A percentile compares a stretch with the other conserved stretches of the same genome.
Evolutionary conservation across 2,888 invertebrate species (phyloP).

Genomic region (Cyaniris semiargus): DNA sequence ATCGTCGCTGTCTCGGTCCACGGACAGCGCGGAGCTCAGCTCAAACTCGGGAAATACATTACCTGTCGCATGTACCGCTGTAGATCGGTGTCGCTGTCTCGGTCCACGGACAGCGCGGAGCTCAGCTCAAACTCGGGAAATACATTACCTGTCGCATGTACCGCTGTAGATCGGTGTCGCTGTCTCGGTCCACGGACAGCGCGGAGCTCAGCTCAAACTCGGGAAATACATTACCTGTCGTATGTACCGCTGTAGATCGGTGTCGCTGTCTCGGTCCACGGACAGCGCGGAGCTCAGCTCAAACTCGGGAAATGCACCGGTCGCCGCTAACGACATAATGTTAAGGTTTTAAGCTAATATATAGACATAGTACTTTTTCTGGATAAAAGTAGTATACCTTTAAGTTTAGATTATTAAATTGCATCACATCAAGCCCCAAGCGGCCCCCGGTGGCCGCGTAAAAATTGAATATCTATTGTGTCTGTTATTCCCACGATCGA

Average conservation of each 20-base stretch:
- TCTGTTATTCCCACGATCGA: too few species aligned
- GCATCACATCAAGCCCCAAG: too few species aligned
- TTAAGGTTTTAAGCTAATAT: not conserved
- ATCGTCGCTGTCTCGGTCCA: constrained; percentile 8
- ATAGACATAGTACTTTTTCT: too few species aligned
- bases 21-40: not conserved
- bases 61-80: constrained; percentile 23
- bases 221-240: constrained; percentile 33
- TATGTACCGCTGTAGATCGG: constrained; percentile 22
- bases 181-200: not conserved
- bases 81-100: constrained; percentile 5
- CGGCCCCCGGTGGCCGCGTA: too few species aligned
- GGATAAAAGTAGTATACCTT: too few species aligned
- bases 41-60: constrained; percentile 13
- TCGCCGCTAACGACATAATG: not conserved
- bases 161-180: constrained; percentile 17
- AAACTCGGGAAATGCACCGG: constrained; percentile 7
- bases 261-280: not conserved
- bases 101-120: not conserved
- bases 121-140: constrained; percentile 15
- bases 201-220: constrained; percentile 4
- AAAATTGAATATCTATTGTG: too few species aligned
- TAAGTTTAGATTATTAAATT: too few species aligned
- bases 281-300: constrained; percentile 1
- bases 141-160: constrained; percentile 17